These are phyloP conservation scores for Pterostichus madidus DNA, from an alignment of 2,888 invertebrate genomes.

Conservation along the genomic window DNA sequence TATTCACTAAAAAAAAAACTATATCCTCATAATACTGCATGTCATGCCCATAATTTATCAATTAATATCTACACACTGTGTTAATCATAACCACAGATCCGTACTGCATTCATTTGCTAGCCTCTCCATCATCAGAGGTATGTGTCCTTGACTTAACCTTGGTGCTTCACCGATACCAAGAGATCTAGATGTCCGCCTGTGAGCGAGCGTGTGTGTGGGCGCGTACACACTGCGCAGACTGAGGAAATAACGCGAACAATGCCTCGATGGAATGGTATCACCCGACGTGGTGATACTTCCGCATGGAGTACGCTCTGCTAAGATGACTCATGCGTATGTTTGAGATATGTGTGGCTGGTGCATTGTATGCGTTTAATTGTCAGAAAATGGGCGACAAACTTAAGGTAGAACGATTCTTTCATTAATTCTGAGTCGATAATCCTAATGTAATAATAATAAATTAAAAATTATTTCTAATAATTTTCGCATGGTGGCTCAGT, in stretches of 20 bases:
- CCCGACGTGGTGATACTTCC: too few species aligned
- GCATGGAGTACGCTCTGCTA: neutral
- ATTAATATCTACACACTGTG: neutral
- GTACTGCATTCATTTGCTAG: constrained; percentile 7
- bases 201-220: neutral
- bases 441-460: too few species aligned
- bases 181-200: neutral
- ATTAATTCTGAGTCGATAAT: too few species aligned
- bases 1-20: constrained; percentile 1
- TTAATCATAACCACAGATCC: constrained; percentile 26
- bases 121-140: neutral
- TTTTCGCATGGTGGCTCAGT: too few species aligned
- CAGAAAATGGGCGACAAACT: too few species aligned
- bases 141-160: constrained; percentile 34
- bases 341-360: neutral
- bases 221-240: neutral
- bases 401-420: too few species aligned
- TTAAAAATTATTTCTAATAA: too few species aligned
- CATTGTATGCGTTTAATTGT: constrained; percentile 2
- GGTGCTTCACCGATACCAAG: constrained; percentile 8
- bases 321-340: neutral
- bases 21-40: constrained; percentile 7
- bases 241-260: constrained; percentile 45
- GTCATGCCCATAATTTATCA: neutral
- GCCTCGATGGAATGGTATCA: constrained; percentile 20